Base-by-base conservation (phyloP, 2,888 invertebrate species). In the Drosophila rellima region DNA sequence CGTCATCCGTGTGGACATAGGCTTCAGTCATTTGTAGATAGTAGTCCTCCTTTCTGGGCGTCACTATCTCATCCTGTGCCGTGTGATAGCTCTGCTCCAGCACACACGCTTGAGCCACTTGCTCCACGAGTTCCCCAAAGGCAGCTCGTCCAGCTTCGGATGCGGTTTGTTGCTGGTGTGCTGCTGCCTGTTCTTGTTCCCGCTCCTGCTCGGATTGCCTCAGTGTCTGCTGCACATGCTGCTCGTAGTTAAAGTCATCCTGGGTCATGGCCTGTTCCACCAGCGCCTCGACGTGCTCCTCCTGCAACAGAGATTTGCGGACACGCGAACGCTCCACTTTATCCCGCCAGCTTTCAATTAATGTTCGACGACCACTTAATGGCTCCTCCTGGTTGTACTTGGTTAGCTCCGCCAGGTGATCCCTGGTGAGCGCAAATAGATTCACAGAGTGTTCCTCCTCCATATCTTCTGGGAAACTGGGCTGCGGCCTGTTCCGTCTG, bases 1-100 rank as follows among this genome's bases (percentile, higher is more conserved):
- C 95, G 60, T 93, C 93, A 88, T 97, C 96, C 26, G 95, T 94
- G 87, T 96, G 96, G 54, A 95, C 95, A 84, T 96, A 96, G 70
- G 96, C 95, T 83, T 96, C 96, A 2, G 95, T 94, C 50, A 96
- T 93, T 78, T 92, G 92, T 33, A 91, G 72, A 61, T 92, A 89
- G 45, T 87, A 91, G 10, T 90, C 88, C 42, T 79, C 75, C 7
- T 78, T 62, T 0, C 17, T 23, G 1, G 44, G 11, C 15, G 20
- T 7, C 26, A 60, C 60, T 4, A 56, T n/a, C 13, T 70, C 59
- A 0, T 48, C 59, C 17, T 51, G 39, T 0, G 88, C 85, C 1
- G 83, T 84, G 17, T 76, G 71, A 37, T 55, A 73, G 42, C 76
- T 75, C 18, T 76, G 81, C 33, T 62, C 78, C 29, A 80, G 61